Evolutionary conservation across 30 jellyfish, hydroid and myxozoan species (phyloP), one percentile per base, ranked within the genome.

Genomic region (Mastigias papua): DNA sequence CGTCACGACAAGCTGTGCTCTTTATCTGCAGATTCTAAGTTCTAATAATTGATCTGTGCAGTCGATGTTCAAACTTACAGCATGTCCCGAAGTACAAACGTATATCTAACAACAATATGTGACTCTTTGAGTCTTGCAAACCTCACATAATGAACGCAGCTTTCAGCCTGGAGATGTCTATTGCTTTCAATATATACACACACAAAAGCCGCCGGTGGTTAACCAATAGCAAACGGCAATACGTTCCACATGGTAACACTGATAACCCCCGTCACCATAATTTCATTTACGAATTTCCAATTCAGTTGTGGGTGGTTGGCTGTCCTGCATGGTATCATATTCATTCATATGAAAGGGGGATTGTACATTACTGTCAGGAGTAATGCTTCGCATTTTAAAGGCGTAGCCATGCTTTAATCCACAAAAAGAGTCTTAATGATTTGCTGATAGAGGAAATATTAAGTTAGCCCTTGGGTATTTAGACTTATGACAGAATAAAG

Each of bases 161-260:
- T 42, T 63, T 63, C 3, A 42, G 74, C 74, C 20, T 2, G 3
- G 7, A 10, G 13, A 63, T 63, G 74, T n/a, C 74, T 26, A 10
- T 27, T 25, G 21, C 7, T 1, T 1, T 63, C 20, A 17, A 63
- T 63, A 63, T 63, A 25, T 63, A 63, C 74, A 62, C 72, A 68
- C 91, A 82, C 50, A 82, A 25, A 69, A 79, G 62, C 91, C 91
- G 84, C 29, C 91, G n/a, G 91, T 26, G 91, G 91, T 82, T 82
- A 82, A 82, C 91, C 91, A 70, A 66, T 46, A 73, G 58, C 27
- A 80, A 65, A 80, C 34, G 51, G 81, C 90, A 80, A 64, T 34
- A 34, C n/a, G 81, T 60, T 62, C 50, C 80, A 42, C 90, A 79
- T 62, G 78, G 73, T 34, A 79, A 26, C 73, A 8, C 16, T 78